Conservation (phyloP, 2,888 invertebrate genomes). For the Hirudinaria manillensis region DNA sequence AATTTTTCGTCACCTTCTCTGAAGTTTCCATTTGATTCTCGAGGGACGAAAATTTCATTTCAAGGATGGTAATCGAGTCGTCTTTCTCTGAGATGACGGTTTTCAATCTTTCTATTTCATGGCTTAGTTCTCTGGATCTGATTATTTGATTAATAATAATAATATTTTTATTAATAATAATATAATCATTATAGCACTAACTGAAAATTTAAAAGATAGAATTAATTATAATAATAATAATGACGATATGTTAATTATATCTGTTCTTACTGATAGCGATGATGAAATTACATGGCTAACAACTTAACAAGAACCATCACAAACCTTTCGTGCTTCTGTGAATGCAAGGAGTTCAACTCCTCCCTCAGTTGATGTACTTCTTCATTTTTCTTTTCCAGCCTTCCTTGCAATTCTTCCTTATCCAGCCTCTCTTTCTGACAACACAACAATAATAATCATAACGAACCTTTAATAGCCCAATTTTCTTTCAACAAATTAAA, state of each 20-base stretch:
- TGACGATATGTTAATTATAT: too few species aligned
- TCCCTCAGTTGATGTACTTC: background rate
- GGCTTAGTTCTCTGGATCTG: constrained; percentile 12
- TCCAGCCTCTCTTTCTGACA: constrained; percentile 1
- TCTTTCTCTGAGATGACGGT: constrained; percentile 23
- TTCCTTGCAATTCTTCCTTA: background rate
- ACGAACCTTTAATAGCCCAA: too few species aligned
- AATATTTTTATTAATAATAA: too few species aligned
- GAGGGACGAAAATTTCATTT: constrained; percentile 16
- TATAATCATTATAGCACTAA: too few species aligned
- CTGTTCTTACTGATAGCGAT: too few species aligned
- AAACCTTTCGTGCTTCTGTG: constrained; percentile 6
- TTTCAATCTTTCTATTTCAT: constrained; percentile 10
- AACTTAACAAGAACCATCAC: background rate
- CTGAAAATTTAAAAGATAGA: background rate
- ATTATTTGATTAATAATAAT: background rate
- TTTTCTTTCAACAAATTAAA: too few species aligned
- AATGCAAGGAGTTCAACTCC: background rate
- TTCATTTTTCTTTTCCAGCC: background rate
- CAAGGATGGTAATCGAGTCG: background rate
- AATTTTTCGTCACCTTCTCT: background rate
- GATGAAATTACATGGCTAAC: too few species aligned
- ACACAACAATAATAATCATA: background rate
- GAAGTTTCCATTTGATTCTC: constrained; percentile 6
- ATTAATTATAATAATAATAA: background rate